Percentiles rank a stretch among this genome's conserved stretches.
Conservation (phyloP, 2,888 invertebrate species). For the Tillus elongatus region DNA sequence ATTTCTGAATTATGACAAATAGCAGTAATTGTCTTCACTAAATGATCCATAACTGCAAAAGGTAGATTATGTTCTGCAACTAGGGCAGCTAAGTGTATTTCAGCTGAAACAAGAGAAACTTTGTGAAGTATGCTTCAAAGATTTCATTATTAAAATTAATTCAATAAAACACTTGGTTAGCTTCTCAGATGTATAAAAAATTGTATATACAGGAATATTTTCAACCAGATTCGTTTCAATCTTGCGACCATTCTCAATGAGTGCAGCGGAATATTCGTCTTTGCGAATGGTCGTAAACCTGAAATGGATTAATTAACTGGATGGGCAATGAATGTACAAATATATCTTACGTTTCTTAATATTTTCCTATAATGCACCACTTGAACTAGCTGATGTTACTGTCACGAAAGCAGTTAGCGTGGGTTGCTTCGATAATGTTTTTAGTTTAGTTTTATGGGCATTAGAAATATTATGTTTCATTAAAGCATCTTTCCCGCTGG, state of each 20-base stretch:
- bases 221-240: no score
- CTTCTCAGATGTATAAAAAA: no score
- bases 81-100: constrained; percentile 19
- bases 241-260: no score
- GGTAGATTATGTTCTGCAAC: constrained; percentile 25
- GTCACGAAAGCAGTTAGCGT: constrained; percentile 5
- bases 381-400: constrained; percentile 8
- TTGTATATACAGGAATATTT: no score
- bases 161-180: no score
- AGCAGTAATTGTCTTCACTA: constrained; percentile 18
- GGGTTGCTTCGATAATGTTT: not conserved
- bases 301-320: no score
- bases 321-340: no score
- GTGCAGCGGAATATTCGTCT: no score
- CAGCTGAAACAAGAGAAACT: constrained; percentile 11
- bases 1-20: constrained; percentile 22
- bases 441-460: constrained; percentile 11
- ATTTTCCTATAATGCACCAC: constrained; percentile 8
- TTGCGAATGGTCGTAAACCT: no score
- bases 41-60: constrained; percentile 21
- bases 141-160: no score
- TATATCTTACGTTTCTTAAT: constrained; percentile 11
- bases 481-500: constrained; percentile 15
- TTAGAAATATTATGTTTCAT: constrained; percentile 12
- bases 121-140: no score